A percentile compares a stretch with the other conserved stretches of the same genome.
These are phyloP conservation scores for Pangasianodon hypophthalmus DNA, from an alignment of 2,113 vertebrate species.

Conservation along the genomic window DNA sequence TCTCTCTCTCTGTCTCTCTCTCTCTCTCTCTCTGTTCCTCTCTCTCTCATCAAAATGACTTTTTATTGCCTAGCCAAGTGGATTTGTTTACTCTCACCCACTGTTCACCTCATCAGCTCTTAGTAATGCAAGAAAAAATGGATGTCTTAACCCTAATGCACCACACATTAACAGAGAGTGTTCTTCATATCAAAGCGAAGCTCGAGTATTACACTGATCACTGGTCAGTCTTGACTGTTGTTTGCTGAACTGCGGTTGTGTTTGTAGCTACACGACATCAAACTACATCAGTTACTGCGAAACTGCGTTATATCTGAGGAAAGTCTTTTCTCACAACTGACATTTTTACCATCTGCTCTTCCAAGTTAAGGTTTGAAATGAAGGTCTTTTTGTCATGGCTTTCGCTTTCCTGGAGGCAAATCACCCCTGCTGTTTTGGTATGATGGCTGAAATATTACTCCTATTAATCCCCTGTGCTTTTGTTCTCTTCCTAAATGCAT, in stretches of 20 bases:
- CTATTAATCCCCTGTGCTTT: slow-evolving; percentile 40
- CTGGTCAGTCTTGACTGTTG: not conserved
- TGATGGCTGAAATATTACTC: slow-evolving; percentile 42
- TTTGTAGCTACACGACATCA: not conserved
- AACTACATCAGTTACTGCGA: not conserved
- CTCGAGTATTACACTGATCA: not conserved
- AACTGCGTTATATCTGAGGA: not conserved
- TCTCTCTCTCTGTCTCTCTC: not conserved
- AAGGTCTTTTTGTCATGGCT: not conserved
- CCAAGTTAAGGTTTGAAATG: not conserved
- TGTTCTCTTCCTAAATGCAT: slow-evolving; percentile 45
- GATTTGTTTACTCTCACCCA: slow-evolving; percentile 29
- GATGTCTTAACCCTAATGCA: not conserved
- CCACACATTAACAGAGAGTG: slow-evolving; percentile 1
- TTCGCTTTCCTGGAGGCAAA: slow-evolving; percentile 27
- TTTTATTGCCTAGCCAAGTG: slow-evolving; percentile 33
- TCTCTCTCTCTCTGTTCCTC: not conserved
- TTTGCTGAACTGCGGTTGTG: slow-evolving; percentile 28
- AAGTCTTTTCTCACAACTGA: not conserved
- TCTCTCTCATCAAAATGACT: slow-evolving; percentile 8
- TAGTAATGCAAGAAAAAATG: slow-evolving; percentile 24
- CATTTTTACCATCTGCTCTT: not conserved
- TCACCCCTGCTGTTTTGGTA: slow-evolving; percentile 28
- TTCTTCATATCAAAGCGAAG: not conserved
- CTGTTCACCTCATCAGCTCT: slow-evolving; percentile 25